A percentile compares a stretch with the other conserved stretches of the same genome.
phyloP scores from a whole-genome alignment of 2,113 vertebrate genomes.

The Apodemus speciosus region DNA sequence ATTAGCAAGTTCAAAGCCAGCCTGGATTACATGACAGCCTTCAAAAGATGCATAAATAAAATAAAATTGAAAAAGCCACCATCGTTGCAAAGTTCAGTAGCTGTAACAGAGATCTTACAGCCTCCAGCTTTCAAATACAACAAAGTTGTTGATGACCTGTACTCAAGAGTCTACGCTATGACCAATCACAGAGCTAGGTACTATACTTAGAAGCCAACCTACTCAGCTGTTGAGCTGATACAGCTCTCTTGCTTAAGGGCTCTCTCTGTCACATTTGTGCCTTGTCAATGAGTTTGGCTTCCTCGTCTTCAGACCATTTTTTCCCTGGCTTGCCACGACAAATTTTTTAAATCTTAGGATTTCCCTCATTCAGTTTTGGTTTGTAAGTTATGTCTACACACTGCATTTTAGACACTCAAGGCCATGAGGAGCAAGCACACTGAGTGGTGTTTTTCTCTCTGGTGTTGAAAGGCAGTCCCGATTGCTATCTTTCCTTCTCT shows the following conservation, averaged over 20 bases:
- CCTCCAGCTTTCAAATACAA: neutral
- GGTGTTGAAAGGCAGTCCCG: neutral
- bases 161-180: neutral
- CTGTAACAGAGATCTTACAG: neutral
- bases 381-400: neutral
- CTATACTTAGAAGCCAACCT: neutral
- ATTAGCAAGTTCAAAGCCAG: neutral
- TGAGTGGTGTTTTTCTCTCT: constrained; percentile 48
- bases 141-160: neutral
- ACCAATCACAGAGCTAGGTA: neutral
- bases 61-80: neutral
- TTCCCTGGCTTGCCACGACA: neutral
- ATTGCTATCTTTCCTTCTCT: constrained; percentile 47
- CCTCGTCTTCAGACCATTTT: neutral
- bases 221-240: neutral
- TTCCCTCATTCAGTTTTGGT: neutral
- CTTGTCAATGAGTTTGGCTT: neutral
- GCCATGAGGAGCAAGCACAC: neutral
- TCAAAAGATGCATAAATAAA: neutral
- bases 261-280: neutral
- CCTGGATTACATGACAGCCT: neutral
- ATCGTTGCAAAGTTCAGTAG: neutral
- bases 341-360: constrained; percentile 49
- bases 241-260: neutral
- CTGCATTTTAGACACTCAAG: neutral